Evolutionary conservation across 2,888 invertebrate species (phyloP), one percentile per base, ranked within the genome.

Genomic region (Drosophila rellima): DNA sequence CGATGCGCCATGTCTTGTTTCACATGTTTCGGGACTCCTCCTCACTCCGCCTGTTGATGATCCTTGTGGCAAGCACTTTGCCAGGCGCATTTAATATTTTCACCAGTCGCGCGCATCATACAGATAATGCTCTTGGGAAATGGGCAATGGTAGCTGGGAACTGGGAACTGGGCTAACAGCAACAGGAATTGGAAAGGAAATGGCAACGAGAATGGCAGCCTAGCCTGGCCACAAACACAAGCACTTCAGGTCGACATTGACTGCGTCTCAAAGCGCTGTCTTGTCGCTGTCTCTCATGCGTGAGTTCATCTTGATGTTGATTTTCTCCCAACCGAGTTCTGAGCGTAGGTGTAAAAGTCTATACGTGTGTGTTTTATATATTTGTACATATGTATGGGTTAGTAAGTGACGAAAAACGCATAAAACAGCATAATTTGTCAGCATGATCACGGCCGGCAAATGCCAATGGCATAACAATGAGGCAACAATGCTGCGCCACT

Each of bases 361-460:
- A 50, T 29, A 55, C 29, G 33, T 59, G 48, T 31, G 17, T 26
- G 26, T 7, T 26, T 6, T 26, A 26, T 26, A 26, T 7, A 26
- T 26, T 1, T 26, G 7, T 26, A 7, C 7, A 8, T 44, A n/a
- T 10, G 20, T 20, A 31, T 47, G 31, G 39, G 17, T 18, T 17
- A 40, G 47, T 51, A 57, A 48, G 76, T 74, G 86, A 72, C 76
- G 78, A 84, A 81, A 85, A 78, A 78, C 81, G 80, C 81, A 87
- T 86, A 82, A 86, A 88, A 80, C 78, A 77, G 81, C 80, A 88
- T 88, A 88, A 88, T 85, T 88, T 88, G 88, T 87, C 87, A 81
- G 80, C 78, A 75, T 70, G 77, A 83, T 64, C 64, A 79, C 70
- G 74, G 68, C 66, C 54, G 55, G 48, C 59, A 48, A 39, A 82